Conservation (phyloP, 2,888 invertebrate species). For the Drosophila mercatorum region DNA sequence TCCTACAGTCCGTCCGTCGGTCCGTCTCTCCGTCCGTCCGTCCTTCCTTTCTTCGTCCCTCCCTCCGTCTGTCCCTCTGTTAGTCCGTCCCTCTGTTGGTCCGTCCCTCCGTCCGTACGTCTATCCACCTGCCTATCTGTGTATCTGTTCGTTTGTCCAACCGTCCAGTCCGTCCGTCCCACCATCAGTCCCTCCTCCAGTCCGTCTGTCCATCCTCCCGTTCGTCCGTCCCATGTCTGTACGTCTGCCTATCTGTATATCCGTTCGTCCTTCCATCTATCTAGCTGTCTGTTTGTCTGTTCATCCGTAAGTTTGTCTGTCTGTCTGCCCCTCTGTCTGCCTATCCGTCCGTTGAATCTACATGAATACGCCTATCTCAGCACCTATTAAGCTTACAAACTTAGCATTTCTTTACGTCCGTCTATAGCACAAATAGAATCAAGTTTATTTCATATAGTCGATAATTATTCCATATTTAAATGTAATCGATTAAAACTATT, state of each 20-base stretch:
- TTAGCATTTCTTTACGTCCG: neutral
- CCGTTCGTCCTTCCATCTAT: too few relatives aligned
- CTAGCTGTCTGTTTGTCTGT: neutral
- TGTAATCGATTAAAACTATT: neutral
- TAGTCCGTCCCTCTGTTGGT: too few relatives aligned
- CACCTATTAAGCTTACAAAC: neutral
- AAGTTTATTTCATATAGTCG: neutral
- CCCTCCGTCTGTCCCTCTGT: too few relatives aligned
- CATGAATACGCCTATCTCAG: neutral
- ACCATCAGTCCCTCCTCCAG: neutral
- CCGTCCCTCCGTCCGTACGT: too few relatives aligned
- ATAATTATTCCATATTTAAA: neutral
- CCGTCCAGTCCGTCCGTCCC: neutral
- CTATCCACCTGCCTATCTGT: too few relatives aligned
- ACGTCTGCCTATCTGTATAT: too few relatives aligned
- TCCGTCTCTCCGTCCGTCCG: too few relatives aligned
- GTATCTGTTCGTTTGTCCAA: too few relatives aligned
- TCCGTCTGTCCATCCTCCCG: too few relatives aligned
- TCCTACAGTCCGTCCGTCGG: too few relatives aligned
- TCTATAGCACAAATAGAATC: neutral
- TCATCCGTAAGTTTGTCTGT: neutral
- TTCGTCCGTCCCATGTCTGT: too few relatives aligned
- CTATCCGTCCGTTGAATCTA: neutral
- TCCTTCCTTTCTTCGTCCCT: too few relatives aligned
- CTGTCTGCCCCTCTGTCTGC: neutral